phyloP scores from a whole-genome alignment of 2,113 vertebrate genomes.

The Tichodroma muraria region DNA sequence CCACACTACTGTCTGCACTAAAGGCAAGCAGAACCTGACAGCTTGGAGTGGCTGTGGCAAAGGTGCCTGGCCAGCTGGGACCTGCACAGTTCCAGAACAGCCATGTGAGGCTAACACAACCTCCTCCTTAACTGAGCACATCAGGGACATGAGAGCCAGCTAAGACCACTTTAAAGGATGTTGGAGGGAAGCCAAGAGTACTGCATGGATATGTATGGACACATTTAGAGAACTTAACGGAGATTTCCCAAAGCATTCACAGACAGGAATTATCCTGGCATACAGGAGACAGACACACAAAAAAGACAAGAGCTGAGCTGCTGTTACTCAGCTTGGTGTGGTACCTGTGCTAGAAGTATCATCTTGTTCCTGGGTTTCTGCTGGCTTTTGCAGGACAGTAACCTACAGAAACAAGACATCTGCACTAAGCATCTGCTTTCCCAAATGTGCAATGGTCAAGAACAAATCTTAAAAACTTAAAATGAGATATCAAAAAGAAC shows the following conservation, averaged over 20 bases:
- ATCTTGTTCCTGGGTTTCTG: slow-evolving; percentile 11
- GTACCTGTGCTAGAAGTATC: slow-evolving; percentile 60
- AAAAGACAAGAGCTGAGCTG: neutral
- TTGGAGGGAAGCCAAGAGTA: neutral
- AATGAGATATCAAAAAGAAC: neutral
- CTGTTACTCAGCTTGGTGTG: neutral
- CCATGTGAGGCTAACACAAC: neutral
- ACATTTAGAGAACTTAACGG: neutral
- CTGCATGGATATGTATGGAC: neutral
- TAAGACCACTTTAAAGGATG: neutral
- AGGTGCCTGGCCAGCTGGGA: neutral
- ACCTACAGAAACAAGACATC: slow-evolving; percentile 72
- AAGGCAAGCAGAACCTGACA: neutral
- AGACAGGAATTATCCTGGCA: neutral
- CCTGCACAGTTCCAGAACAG: neutral
- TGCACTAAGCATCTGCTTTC: neutral
- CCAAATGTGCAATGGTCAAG: neutral
- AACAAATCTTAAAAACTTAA: neutral
- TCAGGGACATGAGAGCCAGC: neutral
- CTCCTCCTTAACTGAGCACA: neutral
- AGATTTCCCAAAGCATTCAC: neutral
- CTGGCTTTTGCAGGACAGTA: slow-evolving; percentile 74
- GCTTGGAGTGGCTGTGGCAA: neutral
- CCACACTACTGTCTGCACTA: neutral
- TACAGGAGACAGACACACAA: neutral